Base-by-base conservation (phyloP, 2,797 vertebrate genomes). In the Enteromius trimaculatus region DNA sequence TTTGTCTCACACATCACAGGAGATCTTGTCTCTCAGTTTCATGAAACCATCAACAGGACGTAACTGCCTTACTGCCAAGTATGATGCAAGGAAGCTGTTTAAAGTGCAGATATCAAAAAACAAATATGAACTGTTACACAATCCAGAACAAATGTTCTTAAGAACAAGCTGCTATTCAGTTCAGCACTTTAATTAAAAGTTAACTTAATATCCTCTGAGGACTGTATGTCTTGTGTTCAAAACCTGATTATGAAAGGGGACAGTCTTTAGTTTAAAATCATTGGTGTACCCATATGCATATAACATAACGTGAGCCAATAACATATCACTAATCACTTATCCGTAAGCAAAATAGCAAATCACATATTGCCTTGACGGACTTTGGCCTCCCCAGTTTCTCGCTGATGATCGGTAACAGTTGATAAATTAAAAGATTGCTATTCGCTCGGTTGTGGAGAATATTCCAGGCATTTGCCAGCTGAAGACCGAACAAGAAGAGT, bases 41-140 rank as follows among this genome's bases (percentile, higher is more conserved):
- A 55, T 66, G 78, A 82, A 51, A 55, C 47, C 42, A 70, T 81
- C 80, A 81, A 76, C 83, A 85, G 83, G 87, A 88, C 86, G 68
- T 69, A 66, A 66, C 31, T 55, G 39, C 62, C 69, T 14, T 66
- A 34, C 29, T 21, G 31, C 75, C 34, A 53, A 51, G 21, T 76
- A n/a, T 6, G 29, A 16, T n/a, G 7, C 8, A 47, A 58, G 17
- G 14, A 55, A 23, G 37, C 47, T 37, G 58, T 39, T 75, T 5
- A 55, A 47, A 68, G 75, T 70, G 58, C 79, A 77, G 80, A 85
- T 85, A 76, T 72, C 37, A 31, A 29, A 75, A 75, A 83, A 85
- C 39, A 55, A 62, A 85, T 79, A 85, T 51, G 83, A 83, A 49
- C 49, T 17, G 64, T 81, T 83, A 51, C 55, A 13, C 42, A 84